Evolutionary conservation across 2,888 invertebrate species (phyloP).

Genomic region (Hemistola chrysoprasaria): DNA sequence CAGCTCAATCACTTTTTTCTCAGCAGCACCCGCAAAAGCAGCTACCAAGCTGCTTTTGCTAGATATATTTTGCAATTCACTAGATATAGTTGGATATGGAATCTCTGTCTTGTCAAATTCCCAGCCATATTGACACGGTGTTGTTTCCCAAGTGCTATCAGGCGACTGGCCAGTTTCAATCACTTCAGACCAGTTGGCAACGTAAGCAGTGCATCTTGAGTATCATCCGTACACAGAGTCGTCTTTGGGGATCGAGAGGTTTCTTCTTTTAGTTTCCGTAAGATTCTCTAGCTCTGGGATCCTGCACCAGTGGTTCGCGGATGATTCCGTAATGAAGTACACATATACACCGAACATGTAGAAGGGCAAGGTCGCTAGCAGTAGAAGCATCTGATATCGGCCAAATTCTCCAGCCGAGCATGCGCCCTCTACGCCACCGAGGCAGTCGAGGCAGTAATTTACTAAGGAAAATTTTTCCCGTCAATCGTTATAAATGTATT

Average conservation of each 20-base stretch:
- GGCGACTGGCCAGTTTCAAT: slow-evolving; percentile 35
- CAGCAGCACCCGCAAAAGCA: too few species aligned
- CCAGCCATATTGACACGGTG: slow-evolving; percentile 55
- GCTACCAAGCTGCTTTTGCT: slow-evolving; percentile 53
- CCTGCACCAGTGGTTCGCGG: slow-evolving; percentile 41
- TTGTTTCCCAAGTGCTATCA: slow-evolving; percentile 43
- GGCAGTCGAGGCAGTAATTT: too few species aligned
- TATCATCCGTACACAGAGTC: slow-evolving; percentile 37
- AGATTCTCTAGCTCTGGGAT: slow-evolving; percentile 40
- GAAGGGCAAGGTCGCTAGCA: slow-evolving; percentile 38
- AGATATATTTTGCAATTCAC: slow-evolving; percentile 58
- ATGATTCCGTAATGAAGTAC: slow-evolving; percentile 41
- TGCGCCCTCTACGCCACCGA: slow-evolving; percentile 34
- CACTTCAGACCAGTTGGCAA: slow-evolving; percentile 53
- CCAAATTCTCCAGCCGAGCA: slow-evolving; percentile 42
- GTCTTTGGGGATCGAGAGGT: slow-evolving; percentile 37
- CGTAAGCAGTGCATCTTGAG: slow-evolving; percentile 47
- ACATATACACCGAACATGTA: slow-evolving; percentile 37
- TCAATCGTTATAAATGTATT: too few species aligned
- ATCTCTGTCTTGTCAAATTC: slow-evolving; percentile 57
- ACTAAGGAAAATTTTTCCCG: too few species aligned
- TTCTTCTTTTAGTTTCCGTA: slow-evolving; percentile 33
- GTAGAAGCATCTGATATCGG: slow-evolving; percentile 36
- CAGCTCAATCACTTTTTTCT: too few species aligned
- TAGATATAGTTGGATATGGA: slow-evolving; percentile 58